Conservation (phyloP, 35 echinoderm and acorn worm genomes). For the Ophioderma brevispina region DNA sequence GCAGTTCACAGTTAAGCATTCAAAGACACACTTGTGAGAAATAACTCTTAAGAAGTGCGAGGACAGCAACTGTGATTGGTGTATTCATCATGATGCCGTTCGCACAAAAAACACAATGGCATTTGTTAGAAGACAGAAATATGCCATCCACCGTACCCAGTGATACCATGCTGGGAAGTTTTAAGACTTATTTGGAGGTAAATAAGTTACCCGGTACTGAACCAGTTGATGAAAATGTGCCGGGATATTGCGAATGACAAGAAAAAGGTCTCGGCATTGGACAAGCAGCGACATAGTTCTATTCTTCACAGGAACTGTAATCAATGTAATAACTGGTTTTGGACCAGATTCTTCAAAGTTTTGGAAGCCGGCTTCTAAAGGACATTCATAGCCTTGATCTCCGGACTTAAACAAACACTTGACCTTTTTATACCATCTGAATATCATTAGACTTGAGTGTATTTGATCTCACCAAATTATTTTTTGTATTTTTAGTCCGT, state of each 20-base stretch:
- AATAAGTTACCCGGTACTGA: neutral
- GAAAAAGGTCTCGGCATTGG: neutral
- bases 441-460: too few species aligned
- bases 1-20: slow-evolving; percentile 5
- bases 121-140: neutral
- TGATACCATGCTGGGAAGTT: neutral
- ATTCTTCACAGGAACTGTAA: neutral
- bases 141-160: neutral
- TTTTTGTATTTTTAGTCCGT: too few species aligned
- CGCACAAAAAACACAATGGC: slow-evolving; percentile 5
- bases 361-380: too few species aligned
- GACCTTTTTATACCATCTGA: too few species aligned
- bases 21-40: neutral
- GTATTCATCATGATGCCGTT: neutral
- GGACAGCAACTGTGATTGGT: neutral
- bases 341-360: too few species aligned
- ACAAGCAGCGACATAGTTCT: neutral
- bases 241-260: neutral
- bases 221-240: neutral
- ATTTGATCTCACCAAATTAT: too few species aligned
- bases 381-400: too few species aligned
- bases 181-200: neutral
- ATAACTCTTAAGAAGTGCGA: neutral
- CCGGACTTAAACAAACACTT: too few species aligned
- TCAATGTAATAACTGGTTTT: too few species aligned